A percentile compares a stretch with the other conserved stretches of the same genome.
These are phyloP conservation scores for Panthera tigris DNA, from an alignment of 2,113 vertebrate genomes.

Conservation along the genomic window DNA sequence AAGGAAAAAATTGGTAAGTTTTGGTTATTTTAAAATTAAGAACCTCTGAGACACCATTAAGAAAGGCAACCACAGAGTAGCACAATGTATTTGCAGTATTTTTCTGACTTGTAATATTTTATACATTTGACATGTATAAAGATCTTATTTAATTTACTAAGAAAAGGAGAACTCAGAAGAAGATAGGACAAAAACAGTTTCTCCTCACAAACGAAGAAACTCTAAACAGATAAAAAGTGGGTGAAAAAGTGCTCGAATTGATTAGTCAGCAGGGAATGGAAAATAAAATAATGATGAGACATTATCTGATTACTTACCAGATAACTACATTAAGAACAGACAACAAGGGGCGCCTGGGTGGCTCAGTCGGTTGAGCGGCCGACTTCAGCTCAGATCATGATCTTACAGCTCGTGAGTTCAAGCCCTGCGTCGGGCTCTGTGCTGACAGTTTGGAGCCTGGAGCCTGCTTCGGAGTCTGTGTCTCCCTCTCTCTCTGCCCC, in stretches of 20 bases:
- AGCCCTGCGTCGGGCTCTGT: too few species aligned
- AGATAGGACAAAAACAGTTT: background rate
- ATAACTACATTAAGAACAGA: background rate
- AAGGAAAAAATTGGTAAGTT: background rate
- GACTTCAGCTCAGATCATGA: too few species aligned
- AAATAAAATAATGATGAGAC: background rate
- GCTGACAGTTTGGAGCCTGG: too few species aligned
- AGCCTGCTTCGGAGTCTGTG: too few species aligned
- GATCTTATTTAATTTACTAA: background rate
- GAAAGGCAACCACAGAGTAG: background rate
- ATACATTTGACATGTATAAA: background rate
- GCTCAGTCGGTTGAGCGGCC: too few species aligned
- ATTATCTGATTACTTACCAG: background rate
- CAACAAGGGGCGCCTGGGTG: background rate
- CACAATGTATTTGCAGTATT: background rate
- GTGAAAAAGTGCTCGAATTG: background rate
- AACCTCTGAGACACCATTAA: background rate
- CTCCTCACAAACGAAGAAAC: background rate
- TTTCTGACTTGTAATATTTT: background rate
- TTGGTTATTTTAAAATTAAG: constrained; percentile 20
- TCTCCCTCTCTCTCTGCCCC: too few species aligned
- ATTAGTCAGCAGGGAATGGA: background rate
- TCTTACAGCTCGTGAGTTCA: too few species aligned
- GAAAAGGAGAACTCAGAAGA: background rate
- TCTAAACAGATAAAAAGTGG: background rate